These are phyloP conservation scores for Drosophila tsacasi DNA, from an alignment of 1,140 invertebrate species.

Conservation along the genomic window DNA sequence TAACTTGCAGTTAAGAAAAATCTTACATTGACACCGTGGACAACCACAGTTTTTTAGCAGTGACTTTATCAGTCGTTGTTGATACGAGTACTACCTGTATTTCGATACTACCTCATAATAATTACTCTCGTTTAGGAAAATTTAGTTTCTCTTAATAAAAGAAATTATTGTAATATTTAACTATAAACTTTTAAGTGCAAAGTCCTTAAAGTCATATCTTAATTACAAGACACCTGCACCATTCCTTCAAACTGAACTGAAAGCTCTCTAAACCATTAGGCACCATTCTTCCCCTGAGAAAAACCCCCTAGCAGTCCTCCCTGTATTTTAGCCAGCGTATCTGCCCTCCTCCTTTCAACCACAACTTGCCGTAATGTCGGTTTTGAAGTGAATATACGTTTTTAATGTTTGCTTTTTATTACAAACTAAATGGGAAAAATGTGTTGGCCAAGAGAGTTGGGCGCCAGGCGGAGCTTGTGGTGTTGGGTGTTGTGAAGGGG, in stretches of 20 bases:
- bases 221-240: not conserved
- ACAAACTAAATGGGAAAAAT: conserved; percentile 77
- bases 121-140: too few relatives aligned
- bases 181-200: not conserved
- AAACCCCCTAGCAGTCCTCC: not conserved
- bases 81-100: too few relatives aligned
- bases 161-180: not conserved
- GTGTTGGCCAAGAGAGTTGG: conserved; percentile 38
- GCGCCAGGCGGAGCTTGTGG: not conserved
- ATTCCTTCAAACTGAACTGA: not conserved
- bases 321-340: not conserved
- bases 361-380: conserved; percentile 41
- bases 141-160: not conserved
- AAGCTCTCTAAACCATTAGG: conserved; percentile 11
- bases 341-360: not conserved
- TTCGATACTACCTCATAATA: too few relatives aligned
- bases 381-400: conserved; percentile 62
- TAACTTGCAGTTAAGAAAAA: too few relatives aligned
- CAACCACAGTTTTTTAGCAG: too few relatives aligned
- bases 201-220: not conserved
- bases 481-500: not conserved
- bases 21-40: too few relatives aligned
- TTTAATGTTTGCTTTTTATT: conserved; percentile 61
- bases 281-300: not conserved
- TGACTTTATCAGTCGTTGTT: too few relatives aligned